Base-by-base conservation (phyloP, 1,140 invertebrate genomes). In the Microplitis demolitor region DNA sequence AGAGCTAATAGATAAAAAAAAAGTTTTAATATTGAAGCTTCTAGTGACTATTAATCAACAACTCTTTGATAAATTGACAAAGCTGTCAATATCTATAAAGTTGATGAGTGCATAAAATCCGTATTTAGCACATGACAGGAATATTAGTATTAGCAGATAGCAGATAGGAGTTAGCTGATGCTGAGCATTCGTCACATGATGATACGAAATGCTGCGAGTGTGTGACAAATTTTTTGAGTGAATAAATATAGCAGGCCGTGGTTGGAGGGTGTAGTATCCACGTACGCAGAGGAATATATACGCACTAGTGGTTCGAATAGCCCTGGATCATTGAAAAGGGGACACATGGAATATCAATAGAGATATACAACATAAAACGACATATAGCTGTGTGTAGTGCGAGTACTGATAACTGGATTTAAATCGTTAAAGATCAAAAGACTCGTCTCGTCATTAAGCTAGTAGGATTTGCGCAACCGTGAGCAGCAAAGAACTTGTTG, bases 351-450 rank as follows among this genome's bases (percentile, higher is more conserved):
- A 45, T 45, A 45, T 45, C 39, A 45, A 45, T 45, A 45, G 39
- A 45, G 39, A 45, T 45, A 24, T 24, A 45, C 39, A 45, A 45
- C 39, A 45, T 45, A 11, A 45, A 45, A 45, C 39, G 39, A 45
- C 39, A 45, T 11, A 45, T 11, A 45, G 3, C 34, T n/a, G 45
- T 60, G 4, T 45, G 39, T 45, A 9, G 34, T 64, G 72, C 14
- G 62, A 13, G 72, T 50, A 24, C 14, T 60, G 72, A 76, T 84
- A 84, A 85, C 79, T 76, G 82, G 82, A 85, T 85, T 85, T 80
- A 81, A 85, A 84, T 84, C 79, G 80, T 69, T 69, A 69, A 79
- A 84, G 82, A 85, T 85, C 83, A 85, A 85, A 84, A 83, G 83
- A 81, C 77, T 81, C 70, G 67, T 39, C 66, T 72, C 72, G 72